Evolutionary conservation across 1,140 invertebrate genomes (phyloP).

Genomic region (Metopolophium dirhodum): DNA sequence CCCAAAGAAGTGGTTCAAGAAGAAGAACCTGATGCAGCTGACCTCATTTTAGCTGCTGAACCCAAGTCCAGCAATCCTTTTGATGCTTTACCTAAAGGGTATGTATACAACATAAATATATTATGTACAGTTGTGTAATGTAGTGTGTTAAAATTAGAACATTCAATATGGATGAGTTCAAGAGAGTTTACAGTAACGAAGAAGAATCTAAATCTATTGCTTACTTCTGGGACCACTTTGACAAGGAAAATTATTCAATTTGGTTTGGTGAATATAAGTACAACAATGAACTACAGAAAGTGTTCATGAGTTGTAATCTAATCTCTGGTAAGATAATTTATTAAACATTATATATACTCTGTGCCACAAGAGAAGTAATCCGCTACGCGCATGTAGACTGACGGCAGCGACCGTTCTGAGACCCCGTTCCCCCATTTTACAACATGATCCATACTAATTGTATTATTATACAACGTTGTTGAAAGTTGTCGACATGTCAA

Average conservation of each 20-base stretch:
- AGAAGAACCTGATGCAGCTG: conserved; percentile 74
- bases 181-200: conserved; percentile 96
- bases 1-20: conserved; percentile 67
- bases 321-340: conserved; percentile 73
- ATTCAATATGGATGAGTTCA: conserved; percentile 97
- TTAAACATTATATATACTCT: too few species aligned
- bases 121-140: not conserved
- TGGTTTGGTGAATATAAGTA: conserved; percentile 99
- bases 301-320: conserved; percentile 96
- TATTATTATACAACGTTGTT: too few species aligned
- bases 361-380: too few species aligned
- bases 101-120: conserved; percentile 57
- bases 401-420: too few species aligned
- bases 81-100: conserved; percentile 86
- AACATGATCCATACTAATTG: too few species aligned
- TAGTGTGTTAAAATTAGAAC: conserved; percentile 67
- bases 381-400: too few species aligned
- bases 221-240: conserved; percentile 99
- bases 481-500: too few species aligned
- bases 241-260: conserved; percentile 95
- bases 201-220: conserved; percentile 92
- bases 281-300: conserved; percentile 86
- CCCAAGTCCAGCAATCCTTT: conserved; percentile 93
- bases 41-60: conserved; percentile 74
- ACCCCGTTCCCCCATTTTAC: too few species aligned